Base-by-base conservation (phyloP, 2,888 invertebrate genomes). In the Diplazon laetatorius region DNA sequence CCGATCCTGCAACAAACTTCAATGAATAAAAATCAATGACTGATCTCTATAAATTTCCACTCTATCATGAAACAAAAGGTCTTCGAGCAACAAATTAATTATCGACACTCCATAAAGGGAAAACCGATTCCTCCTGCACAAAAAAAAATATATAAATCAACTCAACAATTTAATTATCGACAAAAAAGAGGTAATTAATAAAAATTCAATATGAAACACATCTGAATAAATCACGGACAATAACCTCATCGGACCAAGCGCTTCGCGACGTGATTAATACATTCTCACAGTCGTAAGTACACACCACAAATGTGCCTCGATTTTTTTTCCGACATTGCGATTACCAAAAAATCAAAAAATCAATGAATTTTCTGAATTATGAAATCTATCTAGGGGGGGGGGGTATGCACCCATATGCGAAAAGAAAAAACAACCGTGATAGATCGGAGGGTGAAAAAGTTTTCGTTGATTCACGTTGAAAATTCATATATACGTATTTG, bases 381-480 rank as follows among this genome's bases (percentile, higher is more conserved):
- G 8, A 12, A 44, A 59, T 66, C 69, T 50, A 50, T 73, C 52
- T 42, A n/a, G n/a, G n/a, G n/a, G n/a, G n/a, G n/a, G n/a, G n/a
- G n/a, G n/a, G n/a, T n/a, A n/a, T n/a, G n/a, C n/a, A n/a, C 65
- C 50, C 65, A 52, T 14, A 37, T 30, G n/a, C 52, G 35, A 6
- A 60, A 55, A 57, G 55, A 0, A 52, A 14, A 63, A 46, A 30
- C 30, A 30, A n/a, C n/a, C 46, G 37, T 39, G 42, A 48, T 42
- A 22, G 62, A 39, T 42, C 57, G n/a, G 48, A 71, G 72, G 57
- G 65, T 66, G 73, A 62, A 68, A 78, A 75, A 75, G 60, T 52
- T 66, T n/a, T 30, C 50, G 78, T 75, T 75, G 75, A 75, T 78
- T 71, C 63, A 35, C 71, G 66, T 52, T 60, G 78, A 74, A 66